Conservation (phyloP, 2,797 vertebrate genomes). For the Manis javanica region DNA sequence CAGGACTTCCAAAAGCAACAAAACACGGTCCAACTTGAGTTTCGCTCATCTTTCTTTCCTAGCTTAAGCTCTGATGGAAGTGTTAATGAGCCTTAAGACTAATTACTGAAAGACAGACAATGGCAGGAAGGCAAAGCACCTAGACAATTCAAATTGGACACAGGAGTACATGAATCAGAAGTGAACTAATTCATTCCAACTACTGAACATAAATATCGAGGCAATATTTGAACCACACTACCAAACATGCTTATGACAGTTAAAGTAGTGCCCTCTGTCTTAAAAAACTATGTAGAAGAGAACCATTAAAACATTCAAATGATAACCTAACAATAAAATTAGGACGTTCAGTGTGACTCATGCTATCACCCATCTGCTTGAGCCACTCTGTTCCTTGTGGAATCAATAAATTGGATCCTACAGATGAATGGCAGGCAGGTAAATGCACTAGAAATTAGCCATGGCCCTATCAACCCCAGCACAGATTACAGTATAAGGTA, state of each 20-base stretch:
- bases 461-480: neutral
- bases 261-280: neutral
- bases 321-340: constrained; percentile 38
- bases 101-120: constrained; percentile 29
- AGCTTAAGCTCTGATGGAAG: neutral
- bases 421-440: neutral
- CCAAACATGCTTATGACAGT: neutral
- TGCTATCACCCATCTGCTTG: neutral
- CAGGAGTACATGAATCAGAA: neutral
- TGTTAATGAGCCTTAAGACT: constrained; percentile 34
- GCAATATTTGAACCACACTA: neutral
- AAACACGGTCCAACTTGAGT: constrained; percentile 28
- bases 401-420: neutral
- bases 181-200: constrained; percentile 3
- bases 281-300: constrained; percentile 21
- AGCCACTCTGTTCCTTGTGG: neutral
- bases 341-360: neutral
- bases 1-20: constrained; percentile 44
- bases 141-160: constrained; percentile 15
- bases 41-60: constrained; percentile 44
- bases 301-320: constrained; percentile 50
- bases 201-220: neutral
- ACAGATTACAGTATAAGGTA: neutral
- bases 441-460: neutral
- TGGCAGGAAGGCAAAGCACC: constrained; percentile 45